Base-by-base conservation (phyloP, 2,113 vertebrate species). In the Pelobates fuscus region DNA sequence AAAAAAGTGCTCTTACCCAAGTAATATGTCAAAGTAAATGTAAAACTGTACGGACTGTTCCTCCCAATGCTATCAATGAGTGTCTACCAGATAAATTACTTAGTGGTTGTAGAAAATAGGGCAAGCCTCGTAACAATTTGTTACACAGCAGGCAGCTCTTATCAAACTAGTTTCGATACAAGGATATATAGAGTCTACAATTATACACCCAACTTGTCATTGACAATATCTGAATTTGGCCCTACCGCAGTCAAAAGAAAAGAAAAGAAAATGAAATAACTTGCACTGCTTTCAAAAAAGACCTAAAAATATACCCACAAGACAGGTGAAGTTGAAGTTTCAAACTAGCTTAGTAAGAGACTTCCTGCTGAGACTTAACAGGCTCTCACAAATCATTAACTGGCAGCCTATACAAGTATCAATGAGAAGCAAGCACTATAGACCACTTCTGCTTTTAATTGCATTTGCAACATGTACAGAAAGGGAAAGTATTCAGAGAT, bases 11-110 rank as follows among this genome's bases (percentile, higher is more conserved):
- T 75, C 32, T 67, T 29, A 41, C 54, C 54, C 67, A 59, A 67
- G 54, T 44, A 59, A 75, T 75, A 74, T 41, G 62, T 58, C 32
- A 66, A 18, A n/a, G n/a, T 74, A 54, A 43, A 58, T 29, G 49
- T 65, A 75, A 57, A 73, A 55, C 60, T 43, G 32, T 30, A 43
- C 58, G 20, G 37, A 14, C 6, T 11, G 8, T 60, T 24, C 3
- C 59, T 65, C 30, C 30, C 49, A 55, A 52, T 23, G 62, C 52
- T 59, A 29, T 46, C 41, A 67, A 30, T 41, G 54, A 75, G 20
- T 46, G 63, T 75, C 71, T 75, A 44, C 54, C 37, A 75, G 71
- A 75, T 75, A 67, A 75, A 75, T 75, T 43, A 67, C 71, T 67
- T 59, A 27, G 25, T 29, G 46, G 18, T 41, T 8, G 62, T 44